These are phyloP conservation scores for Chaitophorus viminalis DNA, from an alignment of 2,888 invertebrate species.

Conservation along the genomic window DNA sequence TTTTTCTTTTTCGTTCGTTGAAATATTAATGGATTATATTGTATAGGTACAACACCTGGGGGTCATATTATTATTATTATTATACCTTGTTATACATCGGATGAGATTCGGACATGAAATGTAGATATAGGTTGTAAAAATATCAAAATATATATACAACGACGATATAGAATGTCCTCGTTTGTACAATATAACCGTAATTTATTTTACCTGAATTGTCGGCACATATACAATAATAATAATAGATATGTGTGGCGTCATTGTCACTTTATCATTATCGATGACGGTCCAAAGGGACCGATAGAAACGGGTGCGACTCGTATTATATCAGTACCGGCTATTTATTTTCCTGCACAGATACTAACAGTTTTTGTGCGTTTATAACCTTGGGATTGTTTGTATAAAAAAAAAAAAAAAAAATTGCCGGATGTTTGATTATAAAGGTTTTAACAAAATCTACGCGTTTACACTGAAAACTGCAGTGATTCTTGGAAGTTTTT, in stretches of 20 bases:
- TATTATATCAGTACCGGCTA: not conserved
- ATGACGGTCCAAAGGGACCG: constrained; percentile 9
- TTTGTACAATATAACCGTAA: constrained; percentile 34
- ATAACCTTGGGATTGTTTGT: not conserved
- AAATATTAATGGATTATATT: constrained; percentile 28
- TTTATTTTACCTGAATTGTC: constrained; percentile 31
- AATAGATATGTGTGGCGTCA: constrained; percentile 25
- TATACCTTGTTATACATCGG: constrained; percentile 1
- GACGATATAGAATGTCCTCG: not conserved
- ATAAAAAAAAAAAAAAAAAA: not conserved
- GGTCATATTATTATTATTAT: no score
- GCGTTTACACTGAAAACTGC: not conserved
- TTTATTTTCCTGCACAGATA: constrained; percentile 7
- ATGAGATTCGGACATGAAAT: constrained; percentile 17
- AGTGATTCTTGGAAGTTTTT: no score
- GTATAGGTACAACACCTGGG: not conserved
- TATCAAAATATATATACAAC: not conserved
- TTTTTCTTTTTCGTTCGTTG: not conserved
- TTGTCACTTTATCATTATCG: constrained; percentile 31
- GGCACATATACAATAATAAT: not conserved
- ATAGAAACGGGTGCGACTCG: constrained; percentile 42
- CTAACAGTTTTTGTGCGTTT: constrained; percentile 12
- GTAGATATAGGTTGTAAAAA: not conserved
- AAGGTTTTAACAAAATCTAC: not conserved
- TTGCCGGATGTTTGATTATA: not conserved